phyloP scores from a whole-genome alignment of 2,797 vertebrate species.

The Tiaroga cobitis region DNA sequence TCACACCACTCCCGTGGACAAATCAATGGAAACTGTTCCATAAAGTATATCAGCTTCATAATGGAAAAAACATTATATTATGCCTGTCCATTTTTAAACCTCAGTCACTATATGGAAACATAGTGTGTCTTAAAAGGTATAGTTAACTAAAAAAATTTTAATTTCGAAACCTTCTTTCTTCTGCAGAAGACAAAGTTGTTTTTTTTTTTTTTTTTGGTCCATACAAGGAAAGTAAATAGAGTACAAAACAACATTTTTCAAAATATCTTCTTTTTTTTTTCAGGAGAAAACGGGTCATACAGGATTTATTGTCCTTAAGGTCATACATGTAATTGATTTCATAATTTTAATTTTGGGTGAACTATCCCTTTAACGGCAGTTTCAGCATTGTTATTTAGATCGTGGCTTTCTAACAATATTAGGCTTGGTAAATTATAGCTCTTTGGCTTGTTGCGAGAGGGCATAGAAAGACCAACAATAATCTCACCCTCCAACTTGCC shows the following conservation, averaged over 20 bases:
- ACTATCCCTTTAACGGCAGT: not conserved
- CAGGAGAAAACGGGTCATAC: no score
- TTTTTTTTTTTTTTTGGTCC: not conserved
- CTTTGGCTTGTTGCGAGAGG: slow-evolving; percentile 19
- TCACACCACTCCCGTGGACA: slow-evolving; percentile 66
- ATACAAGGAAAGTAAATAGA: not conserved
- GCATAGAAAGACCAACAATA: slow-evolving; percentile 44
- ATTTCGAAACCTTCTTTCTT: not conserved
- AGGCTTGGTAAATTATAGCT: slow-evolving; percentile 42
- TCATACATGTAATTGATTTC: not conserved
- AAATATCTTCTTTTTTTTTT: not conserved
- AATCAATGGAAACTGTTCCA: slow-evolving; percentile 71
- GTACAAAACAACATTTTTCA: not conserved
- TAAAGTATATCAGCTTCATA: slow-evolving; percentile 53
- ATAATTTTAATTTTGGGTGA: not conserved
- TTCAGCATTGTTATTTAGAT: slow-evolving; percentile 36
- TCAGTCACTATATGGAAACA: not conserved
- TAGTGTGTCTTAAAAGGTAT: slow-evolving; percentile 6
- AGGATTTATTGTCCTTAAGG: not conserved
- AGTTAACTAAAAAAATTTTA: not conserved
- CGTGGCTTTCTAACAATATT: slow-evolving; percentile 47
- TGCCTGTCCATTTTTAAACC: not conserved
- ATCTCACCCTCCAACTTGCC: slow-evolving; percentile 25
- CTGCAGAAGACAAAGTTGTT: no score
- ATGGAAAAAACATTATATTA: slow-evolving; percentile 49